Percentiles rank a stretch among this genome's conserved stretches.
phyloP scores from a whole-genome alignment of 2,113 vertebrate species.

The Lethenteron reissneri region DNA sequence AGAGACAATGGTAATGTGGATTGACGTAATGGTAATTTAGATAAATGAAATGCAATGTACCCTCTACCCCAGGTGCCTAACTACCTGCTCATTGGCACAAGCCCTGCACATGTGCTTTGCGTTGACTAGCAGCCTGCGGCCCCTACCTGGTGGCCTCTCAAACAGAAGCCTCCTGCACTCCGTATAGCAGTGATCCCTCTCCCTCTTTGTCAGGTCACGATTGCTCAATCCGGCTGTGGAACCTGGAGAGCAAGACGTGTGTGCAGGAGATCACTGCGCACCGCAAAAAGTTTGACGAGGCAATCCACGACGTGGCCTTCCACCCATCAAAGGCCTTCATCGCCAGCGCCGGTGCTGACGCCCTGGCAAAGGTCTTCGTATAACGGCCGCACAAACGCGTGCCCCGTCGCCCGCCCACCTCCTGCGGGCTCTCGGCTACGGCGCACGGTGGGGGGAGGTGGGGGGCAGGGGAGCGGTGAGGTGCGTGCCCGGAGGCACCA shows the following conservation, averaged over 20 bases:
- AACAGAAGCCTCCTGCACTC: no score
- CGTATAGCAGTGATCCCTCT: neutral
- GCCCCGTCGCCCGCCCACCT: constrained; percentile 17
- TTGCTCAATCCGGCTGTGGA: constrained; percentile 73
- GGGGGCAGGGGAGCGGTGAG: constrained; percentile 31
- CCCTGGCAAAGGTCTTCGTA: constrained; percentile 96
- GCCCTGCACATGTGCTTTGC: no score
- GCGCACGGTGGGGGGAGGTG: constrained; percentile 25
- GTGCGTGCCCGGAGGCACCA: constrained; percentile 16
- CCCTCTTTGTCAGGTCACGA: constrained; percentile 39
- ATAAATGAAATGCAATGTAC: no score
- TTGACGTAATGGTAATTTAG: no score
- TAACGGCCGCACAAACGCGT: constrained; percentile 40
- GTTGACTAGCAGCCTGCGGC: no score
- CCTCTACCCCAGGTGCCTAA: no score
- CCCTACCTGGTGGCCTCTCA: no score
- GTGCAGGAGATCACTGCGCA: constrained; percentile 76
- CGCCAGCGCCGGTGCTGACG: constrained; percentile 53
- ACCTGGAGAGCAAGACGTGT: constrained; percentile 59
- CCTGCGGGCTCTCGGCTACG: constrained; percentile 26
- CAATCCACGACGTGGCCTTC: constrained; percentile 70
- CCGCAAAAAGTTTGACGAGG: constrained; percentile 71
- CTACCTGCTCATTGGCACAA: no score
- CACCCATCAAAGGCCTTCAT: constrained; percentile 60
- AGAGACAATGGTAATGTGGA: no score